phyloP scores from a whole-genome alignment of 2,888 invertebrate species.

The Elegia similella region DNA sequence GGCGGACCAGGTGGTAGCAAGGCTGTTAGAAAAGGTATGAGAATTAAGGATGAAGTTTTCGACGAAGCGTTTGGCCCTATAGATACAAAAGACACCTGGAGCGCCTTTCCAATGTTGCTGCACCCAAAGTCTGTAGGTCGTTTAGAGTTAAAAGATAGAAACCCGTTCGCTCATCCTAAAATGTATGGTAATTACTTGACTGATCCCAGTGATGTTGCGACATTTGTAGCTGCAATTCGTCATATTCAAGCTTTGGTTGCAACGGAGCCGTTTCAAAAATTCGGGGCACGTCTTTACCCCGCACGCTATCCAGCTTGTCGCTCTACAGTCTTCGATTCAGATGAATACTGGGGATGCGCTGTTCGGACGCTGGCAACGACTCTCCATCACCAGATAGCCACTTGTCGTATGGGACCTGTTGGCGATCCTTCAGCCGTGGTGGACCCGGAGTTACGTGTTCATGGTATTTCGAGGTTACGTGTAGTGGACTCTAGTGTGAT shows the following conservation, averaged over 20 bases:
- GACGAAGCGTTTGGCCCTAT: constrained; percentile 79
- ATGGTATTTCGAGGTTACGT: constrained; percentile 81
- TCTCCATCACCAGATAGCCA: constrained; percentile 85
- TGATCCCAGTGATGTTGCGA: constrained; percentile 82
- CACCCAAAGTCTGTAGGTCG: constrained; percentile 88
- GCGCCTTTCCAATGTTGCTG: constrained; percentile 85
- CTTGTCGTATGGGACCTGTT: constrained; percentile 87
- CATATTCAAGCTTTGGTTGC: constrained; percentile 80
- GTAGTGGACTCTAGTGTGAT: constrained; percentile 87
- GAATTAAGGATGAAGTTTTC: constrained; percentile 79
- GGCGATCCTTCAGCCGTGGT: constrained; percentile 84
- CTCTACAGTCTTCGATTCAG: constrained; percentile 71
- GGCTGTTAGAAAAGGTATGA: constrained; percentile 76
- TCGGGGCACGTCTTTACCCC: constrained; percentile 77
- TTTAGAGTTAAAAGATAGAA: constrained; percentile 84
- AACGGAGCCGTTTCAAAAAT: constrained; percentile 82
- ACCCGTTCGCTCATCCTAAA: constrained; percentile 89
- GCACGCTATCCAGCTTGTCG: constrained; percentile 79
- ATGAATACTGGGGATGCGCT: constrained; percentile 88
- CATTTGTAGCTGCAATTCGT: constrained; percentile 83
- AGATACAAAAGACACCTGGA: constrained; percentile 80
- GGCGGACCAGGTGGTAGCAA: constrained; percentile 66
- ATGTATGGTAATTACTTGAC: constrained; percentile 91
- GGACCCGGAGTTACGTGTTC: constrained; percentile 82
- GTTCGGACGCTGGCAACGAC: constrained; percentile 82